phyloP scores from a whole-genome alignment of 2,888 invertebrate genomes.

The Cerceris ruficornis region DNA sequence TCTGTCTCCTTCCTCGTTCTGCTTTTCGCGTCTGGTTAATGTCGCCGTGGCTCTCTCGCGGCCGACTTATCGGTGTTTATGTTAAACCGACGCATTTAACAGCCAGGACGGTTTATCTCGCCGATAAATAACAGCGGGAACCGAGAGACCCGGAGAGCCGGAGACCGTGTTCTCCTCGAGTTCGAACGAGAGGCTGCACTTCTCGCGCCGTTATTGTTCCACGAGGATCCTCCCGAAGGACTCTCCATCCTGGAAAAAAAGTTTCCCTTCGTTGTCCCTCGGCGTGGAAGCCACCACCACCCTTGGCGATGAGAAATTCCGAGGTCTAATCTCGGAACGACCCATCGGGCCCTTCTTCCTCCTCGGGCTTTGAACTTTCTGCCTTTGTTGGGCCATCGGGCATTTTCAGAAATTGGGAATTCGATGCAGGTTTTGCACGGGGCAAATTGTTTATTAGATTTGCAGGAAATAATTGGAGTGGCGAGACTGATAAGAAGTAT shows the following conservation, averaged over 20 bases:
- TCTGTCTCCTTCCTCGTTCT: slow-evolving; percentile 45
- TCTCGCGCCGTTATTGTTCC: slow-evolving; percentile 63
- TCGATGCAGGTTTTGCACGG: no score
- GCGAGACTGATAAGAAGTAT: no score
- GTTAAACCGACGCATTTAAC: slow-evolving; percentile 77
- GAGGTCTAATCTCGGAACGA: slow-evolving; percentile 46
- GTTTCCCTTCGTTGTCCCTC: slow-evolving; percentile 27
- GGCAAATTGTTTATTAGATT: no score
- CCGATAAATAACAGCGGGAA: slow-evolving; percentile 74
- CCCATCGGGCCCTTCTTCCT: slow-evolving; percentile 17
- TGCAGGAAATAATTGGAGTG: no score
- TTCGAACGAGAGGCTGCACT: slow-evolving; percentile 42
- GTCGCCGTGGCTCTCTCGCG: slow-evolving; percentile 66
- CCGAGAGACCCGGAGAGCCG: slow-evolving; percentile 21
- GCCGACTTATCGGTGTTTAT: slow-evolving; percentile 80
- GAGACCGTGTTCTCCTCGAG: slow-evolving; percentile 45
- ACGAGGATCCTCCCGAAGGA: slow-evolving; percentile 43
- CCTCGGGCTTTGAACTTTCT: slow-evolving; percentile 25
- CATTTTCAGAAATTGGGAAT: no score
- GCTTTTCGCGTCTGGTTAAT: slow-evolving; percentile 76
- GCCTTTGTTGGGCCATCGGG: slow-evolving; percentile 45
- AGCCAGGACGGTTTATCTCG: slow-evolving; percentile 75
- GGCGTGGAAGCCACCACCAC: no score
- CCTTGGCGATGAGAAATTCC: slow-evolving; percentile 49
- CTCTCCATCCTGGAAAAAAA: slow-evolving; percentile 2